These are phyloP conservation scores for Bryconaethiops microstoma DNA, from an alignment of 2,797 vertebrate genomes.

Conservation along the genomic window DNA sequence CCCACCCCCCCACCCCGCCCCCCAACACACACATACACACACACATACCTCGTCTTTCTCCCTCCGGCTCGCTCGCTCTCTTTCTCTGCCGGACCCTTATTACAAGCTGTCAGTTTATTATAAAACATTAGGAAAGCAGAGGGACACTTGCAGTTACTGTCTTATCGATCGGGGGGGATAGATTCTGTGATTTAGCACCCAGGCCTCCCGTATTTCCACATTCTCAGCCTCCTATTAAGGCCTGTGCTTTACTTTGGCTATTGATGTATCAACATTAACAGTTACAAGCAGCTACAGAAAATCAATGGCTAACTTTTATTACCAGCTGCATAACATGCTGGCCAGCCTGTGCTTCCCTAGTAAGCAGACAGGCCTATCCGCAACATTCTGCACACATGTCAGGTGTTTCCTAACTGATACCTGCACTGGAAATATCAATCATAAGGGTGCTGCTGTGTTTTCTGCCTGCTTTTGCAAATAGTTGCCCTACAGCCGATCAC, in stretches of 20 bases:
- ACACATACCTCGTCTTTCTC: slow-evolving; percentile 12
- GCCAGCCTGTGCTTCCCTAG: slow-evolving; percentile 68
- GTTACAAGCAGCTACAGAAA: slow-evolving; percentile 99
- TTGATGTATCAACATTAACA: slow-evolving; percentile 99
- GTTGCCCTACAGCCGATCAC: slow-evolving; percentile 41
- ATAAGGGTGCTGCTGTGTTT: slow-evolving; percentile 44
- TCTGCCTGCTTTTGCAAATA: slow-evolving; percentile 34
- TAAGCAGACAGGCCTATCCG: slow-evolving; percentile 72
- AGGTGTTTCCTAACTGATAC: slow-evolving; percentile 77
- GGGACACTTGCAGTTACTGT: slow-evolving; percentile 89
- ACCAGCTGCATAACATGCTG: slow-evolving; percentile 81
- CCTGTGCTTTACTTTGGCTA: slow-evolving; percentile 96
- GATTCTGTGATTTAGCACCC: slow-evolving; percentile 91
- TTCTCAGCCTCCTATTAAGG: slow-evolving; percentile 92
- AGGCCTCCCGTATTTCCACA: slow-evolving; percentile 78
- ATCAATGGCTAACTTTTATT: slow-evolving; percentile 98
- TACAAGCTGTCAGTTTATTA: slow-evolving; percentile 87
- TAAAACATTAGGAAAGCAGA: slow-evolving; percentile 88
- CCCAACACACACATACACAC: no score
- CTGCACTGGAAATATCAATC: slow-evolving; percentile 75
- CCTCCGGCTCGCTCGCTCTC: slow-evolving; percentile 45
- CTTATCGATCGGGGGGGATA: slow-evolving; percentile 88
- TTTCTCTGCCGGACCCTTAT: slow-evolving; percentile 73
- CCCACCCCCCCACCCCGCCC: background rate
- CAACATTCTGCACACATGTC: slow-evolving; percentile 59